These are phyloP conservation scores for Trachelus iudaicus DNA, from an alignment of 2,888 invertebrate species.

Conservation along the genomic window DNA sequence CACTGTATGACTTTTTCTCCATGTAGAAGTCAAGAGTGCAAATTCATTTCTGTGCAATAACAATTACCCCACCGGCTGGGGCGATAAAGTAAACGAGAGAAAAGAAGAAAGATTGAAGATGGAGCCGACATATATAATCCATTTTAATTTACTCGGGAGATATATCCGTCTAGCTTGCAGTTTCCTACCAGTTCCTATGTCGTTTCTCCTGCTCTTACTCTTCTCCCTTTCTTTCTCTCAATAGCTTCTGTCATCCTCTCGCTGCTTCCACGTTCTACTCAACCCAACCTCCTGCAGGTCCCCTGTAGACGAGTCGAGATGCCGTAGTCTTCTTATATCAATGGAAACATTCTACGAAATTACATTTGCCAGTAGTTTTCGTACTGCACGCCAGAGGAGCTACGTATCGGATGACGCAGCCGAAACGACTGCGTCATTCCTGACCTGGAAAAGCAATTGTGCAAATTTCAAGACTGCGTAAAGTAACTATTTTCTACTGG, in stretches of 20 bases:
- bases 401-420: slow-evolving; percentile 32
- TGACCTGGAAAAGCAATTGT: neutral
- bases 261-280: slow-evolving; percentile 19
- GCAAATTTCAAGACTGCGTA: neutral
- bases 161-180: slow-evolving; percentile 58
- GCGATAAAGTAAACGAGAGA: slow-evolving; percentile 13
- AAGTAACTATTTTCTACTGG: neutral
- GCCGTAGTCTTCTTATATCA: slow-evolving; percentile 56
- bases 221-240: slow-evolving; percentile 9
- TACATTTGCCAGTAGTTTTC: slow-evolving; percentile 46
- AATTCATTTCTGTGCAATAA: slow-evolving; percentile 30
- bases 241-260: slow-evolving; percentile 14
- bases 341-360: slow-evolving; percentile 57
- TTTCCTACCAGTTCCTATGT: slow-evolving; percentile 35
- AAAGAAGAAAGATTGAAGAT: slow-evolving; percentile 53
- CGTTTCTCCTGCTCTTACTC: neutral
- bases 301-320: slow-evolving; percentile 35
- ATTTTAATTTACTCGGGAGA: slow-evolving; percentile 60
- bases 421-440: slow-evolving; percentile 13
- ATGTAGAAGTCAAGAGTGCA: slow-evolving; percentile 7
- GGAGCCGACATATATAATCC: slow-evolving; percentile 60
- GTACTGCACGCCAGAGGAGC: slow-evolving; percentile 17
- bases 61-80: slow-evolving; percentile 30
- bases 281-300: slow-evolving; percentile 18
- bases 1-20: neutral